Evolutionary conservation across 2,113 vertebrate species (phyloP), one percentile per base, ranked within the genome.

Genomic region (Callocephalon fimbriatum): DNA sequence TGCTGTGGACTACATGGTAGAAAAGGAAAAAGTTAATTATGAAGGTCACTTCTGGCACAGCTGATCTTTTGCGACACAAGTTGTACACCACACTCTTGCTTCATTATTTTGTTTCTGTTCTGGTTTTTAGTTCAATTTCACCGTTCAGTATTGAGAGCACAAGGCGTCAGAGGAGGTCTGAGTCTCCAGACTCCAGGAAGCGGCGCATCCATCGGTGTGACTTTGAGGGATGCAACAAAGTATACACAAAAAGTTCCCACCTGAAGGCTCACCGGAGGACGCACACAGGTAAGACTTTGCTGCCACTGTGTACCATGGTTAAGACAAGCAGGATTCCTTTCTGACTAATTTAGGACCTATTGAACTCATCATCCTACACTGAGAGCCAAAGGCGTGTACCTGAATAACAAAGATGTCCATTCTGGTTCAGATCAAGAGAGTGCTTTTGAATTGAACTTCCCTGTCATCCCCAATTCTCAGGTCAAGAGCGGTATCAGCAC

Each of bases 171-270:
- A 98, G 99, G 90, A 98, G 99, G 95, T 99, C 99, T 27, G 99
- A 99, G 96, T 99, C 99, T 35, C 99, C 99, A 4, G 99, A 99
- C 96, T 99, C 99, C 90, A 99, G 99, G 97, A 99, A 99, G 96
- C 98, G 99, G 66, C 99, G 99, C 92, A 99, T 99, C 98, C 99
- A 99, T 98, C 98, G 99, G 95, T 99, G 99, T 98, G 99, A 99
- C 98, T 99, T 99, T 88, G 99, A 99, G 92, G 99, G 99, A 89
- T 99, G 99, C 98, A 99, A 99, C 99, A 99, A 99, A 97, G 99
- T 99, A 7, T 99, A 99, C 98, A 99, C 99, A 73, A 99, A 99
- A 98, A 99, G 99, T 96, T 99, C 99, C 91, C 99, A 99, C 97
- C 98, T 99, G 98, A 99, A 99, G 98, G 99, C 99, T 97, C 99